Percentiles rank a stretch among this genome's conserved stretches.
Evolutionary conservation across 1,140 invertebrate genomes (phyloP).

Genomic region (Diorhabda elongata): DNA sequence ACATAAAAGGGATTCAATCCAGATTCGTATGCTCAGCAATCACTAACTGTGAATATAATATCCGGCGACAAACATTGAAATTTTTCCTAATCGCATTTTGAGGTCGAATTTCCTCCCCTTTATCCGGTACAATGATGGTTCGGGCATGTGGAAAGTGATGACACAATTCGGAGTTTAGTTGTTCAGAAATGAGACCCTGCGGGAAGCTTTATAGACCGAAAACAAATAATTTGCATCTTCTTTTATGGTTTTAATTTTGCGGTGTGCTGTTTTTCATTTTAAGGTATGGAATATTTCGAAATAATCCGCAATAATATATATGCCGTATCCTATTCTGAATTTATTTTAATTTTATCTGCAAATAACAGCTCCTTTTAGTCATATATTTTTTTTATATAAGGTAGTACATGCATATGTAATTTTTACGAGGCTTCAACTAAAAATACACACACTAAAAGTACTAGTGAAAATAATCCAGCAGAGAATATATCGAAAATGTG

Average conservation of each 20-base stretch:
- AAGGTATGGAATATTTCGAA: not conserved
- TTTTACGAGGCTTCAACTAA: too few species aligned
- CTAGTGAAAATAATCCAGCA: too few species aligned
- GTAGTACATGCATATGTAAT: too few species aligned
- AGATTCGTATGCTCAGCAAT: slow-evolving; percentile 20
- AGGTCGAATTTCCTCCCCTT: slow-evolving; percentile 24
- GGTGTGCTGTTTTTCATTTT: not conserved
- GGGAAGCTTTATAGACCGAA: not conserved
- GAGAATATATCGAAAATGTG: too few species aligned
- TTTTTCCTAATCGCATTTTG: slow-evolving; percentile 33
- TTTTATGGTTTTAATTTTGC: not conserved
- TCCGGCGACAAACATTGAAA: slow-evolving; percentile 36
- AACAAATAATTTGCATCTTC: slow-evolving; percentile 1
- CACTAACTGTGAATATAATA: slow-evolving; percentile 31
- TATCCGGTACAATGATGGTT: not conserved
- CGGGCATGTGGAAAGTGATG: not conserved
- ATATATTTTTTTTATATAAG: too few species aligned
- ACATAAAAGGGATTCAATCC: too few species aligned
- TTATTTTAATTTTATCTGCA: too few species aligned
- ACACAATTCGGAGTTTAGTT: not conserved
- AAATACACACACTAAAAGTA: too few species aligned
- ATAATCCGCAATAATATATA: too few species aligned
- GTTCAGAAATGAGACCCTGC: slow-evolving; percentile 1
- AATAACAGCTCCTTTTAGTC: too few species aligned
- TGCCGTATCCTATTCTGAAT: too few species aligned